Evolutionary conservation across 2,888 invertebrate species (phyloP).

Genomic region (Rhamnusium bicolor): DNA sequence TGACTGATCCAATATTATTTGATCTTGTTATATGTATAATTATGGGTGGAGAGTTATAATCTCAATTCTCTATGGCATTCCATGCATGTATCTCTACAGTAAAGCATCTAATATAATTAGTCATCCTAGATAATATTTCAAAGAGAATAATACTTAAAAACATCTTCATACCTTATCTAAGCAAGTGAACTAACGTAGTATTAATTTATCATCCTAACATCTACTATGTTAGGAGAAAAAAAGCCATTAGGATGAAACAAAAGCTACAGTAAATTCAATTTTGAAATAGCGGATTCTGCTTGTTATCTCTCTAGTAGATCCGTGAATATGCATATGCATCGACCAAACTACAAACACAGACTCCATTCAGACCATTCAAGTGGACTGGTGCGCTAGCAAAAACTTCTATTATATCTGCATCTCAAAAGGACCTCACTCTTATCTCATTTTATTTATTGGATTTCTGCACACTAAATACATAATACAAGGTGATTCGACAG

Average conservation of each 20-base stretch:
- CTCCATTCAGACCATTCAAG: constrained; percentile 4
- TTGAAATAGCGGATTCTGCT: constrained; percentile 5
- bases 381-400: constrained; percentile 3
- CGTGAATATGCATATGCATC: constrained; percentile 22
- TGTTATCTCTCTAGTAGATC: constrained; percentile 7
- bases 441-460: constrained; percentile 17
- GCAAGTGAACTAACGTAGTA: not conserved
- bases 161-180: not conserved
- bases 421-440: not conserved
- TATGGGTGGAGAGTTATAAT: too few relatives aligned
- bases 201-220: not conserved
- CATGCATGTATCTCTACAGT: not conserved
- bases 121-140: not conserved
- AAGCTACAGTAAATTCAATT: constrained; percentile 18
- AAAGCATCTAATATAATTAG: not conserved
- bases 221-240: too few relatives aligned
- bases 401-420: constrained; percentile 19
- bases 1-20: too few relatives aligned
- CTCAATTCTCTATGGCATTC: too few relatives aligned
- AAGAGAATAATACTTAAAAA: not conserved
- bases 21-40: too few relatives aligned
- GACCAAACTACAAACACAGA: not conserved
- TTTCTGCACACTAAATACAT: not conserved
- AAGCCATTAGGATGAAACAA: constrained; percentile 6
- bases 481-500: not conserved